These are phyloP conservation scores for Whitmania pigra DNA, from an alignment of 1,140 invertebrate species.

Conservation along the genomic window DNA sequence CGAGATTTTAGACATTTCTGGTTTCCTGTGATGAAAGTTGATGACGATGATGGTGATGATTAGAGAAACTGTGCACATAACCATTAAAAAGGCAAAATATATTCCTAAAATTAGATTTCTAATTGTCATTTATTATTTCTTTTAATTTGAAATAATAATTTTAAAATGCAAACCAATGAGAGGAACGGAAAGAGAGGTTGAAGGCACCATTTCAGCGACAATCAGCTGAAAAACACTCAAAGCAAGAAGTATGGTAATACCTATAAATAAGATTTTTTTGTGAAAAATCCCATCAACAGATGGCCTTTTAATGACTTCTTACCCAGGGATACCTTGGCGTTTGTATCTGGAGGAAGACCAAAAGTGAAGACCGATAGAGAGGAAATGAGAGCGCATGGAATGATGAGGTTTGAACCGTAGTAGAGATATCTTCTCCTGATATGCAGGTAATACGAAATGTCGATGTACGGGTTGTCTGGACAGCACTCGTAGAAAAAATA, in stretches of 20 bases:
- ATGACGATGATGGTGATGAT: slow-evolving; percentile 96
- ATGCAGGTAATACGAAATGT: slow-evolving; percentile 42
- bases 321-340: slow-evolving; percentile 39
- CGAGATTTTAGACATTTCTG: slow-evolving; percentile 95
- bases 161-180: slow-evolving; percentile 33
- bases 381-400: slow-evolving; percentile 39
- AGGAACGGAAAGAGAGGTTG: slow-evolving; percentile 70
- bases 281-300: neutral
- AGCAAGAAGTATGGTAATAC: slow-evolving; percentile 56
- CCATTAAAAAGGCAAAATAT: slow-evolving; percentile 99
- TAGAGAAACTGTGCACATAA: slow-evolving; percentile 97
- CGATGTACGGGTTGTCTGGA: slow-evolving; percentile 18
- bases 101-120: slow-evolving; percentile 57
- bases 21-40: slow-evolving; percentile 95
- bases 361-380: slow-evolving; percentile 35
- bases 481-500: slow-evolving; percentile 20
- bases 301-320: slow-evolving; percentile 16
- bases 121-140: neutral
- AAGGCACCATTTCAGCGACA: slow-evolving; percentile 81
- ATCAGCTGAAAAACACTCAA: slow-evolving; percentile 46
- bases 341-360: slow-evolving; percentile 37
- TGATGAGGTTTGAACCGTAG: slow-evolving; percentile 40
- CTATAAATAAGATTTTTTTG: slow-evolving; percentile 42
- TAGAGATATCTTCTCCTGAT: slow-evolving; percentile 35
- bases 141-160: neutral